Evolutionary conservation across 2,113 vertebrate species (phyloP).

Genomic region (Telmatochromis sp.): DNA sequence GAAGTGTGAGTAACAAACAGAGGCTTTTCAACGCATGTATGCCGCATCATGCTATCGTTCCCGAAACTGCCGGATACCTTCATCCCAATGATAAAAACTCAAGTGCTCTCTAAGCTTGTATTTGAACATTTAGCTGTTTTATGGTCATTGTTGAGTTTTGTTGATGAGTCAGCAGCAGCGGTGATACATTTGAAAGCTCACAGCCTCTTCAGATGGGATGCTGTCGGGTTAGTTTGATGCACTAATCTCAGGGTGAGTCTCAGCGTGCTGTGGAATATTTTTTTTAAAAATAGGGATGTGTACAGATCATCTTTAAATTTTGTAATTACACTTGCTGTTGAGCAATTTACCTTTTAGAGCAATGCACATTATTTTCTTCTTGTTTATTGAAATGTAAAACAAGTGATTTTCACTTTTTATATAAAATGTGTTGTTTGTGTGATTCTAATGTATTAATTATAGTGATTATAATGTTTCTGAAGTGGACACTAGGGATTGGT

Average conservation of each 20-base stretch:
- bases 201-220: not conserved
- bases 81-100: not conserved
- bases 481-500: not conserved
- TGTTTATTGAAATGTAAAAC: not conserved
- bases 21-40: not conserved
- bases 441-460: not conserved
- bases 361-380: not conserved
- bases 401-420: not conserved
- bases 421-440: not conserved
- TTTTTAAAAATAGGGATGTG: not conserved
- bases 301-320: not conserved
- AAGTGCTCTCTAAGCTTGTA: not conserved
- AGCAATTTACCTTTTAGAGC: not conserved
- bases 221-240: not conserved
- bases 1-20: slow-evolving; percentile 83
- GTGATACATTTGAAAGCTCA: not conserved
- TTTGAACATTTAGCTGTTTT: not conserved
- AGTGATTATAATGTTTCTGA: not conserved
- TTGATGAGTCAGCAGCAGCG: not conserved
- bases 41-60: rapidly evolving
- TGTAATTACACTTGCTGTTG: not conserved
- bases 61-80: not conserved
- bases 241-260: not conserved
- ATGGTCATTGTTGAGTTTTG: not conserved
- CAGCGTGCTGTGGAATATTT: not conserved